A percentile compares a stretch with the other conserved stretches of the same genome.
Conservation (phyloP, 2,113 vertebrate genomes). For the Neoarius graeffei region DNA sequence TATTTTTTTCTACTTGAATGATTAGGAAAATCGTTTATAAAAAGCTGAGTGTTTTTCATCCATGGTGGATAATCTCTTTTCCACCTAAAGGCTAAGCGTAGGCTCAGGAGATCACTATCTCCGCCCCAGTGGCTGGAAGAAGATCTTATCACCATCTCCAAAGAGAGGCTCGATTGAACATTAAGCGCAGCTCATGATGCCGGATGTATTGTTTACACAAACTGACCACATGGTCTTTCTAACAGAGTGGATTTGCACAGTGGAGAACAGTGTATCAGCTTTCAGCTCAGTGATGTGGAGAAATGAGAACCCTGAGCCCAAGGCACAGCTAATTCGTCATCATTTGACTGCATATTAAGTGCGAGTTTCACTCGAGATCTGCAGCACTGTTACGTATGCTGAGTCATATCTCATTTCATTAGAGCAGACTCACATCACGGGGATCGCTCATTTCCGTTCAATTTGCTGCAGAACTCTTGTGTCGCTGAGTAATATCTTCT, state of each 20-base stretch:
- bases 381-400: constrained; percentile 5
- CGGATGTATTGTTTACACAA: neutral
- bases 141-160: constrained; percentile 41
- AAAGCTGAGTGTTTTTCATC: constrained; percentile 31
- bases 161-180: constrained; percentile 7
- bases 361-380: constrained; percentile 13
- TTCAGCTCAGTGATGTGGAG: neutral
- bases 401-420: constrained; percentile 10
- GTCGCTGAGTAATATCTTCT: neutral
- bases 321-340: constrained; percentile 30
- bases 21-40: neutral
- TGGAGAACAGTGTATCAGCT: neutral
- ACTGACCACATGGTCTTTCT: neutral
- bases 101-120: constrained; percentile 42
- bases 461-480: constrained; percentile 23
- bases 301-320: neutral
- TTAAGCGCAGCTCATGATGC: neutral
- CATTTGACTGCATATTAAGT: constrained; percentile 32
- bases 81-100: constrained; percentile 38
- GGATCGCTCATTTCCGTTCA: constrained; percentile 10
- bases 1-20: neutral
- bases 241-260: neutral
- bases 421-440: neutral
- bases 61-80: constrained; percentile 47
- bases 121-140: constrained; percentile 27